These are phyloP conservation scores for Pollenia griseotomentosa DNA, from an alignment of 2,888 invertebrate species.

Conservation along the genomic window DNA sequence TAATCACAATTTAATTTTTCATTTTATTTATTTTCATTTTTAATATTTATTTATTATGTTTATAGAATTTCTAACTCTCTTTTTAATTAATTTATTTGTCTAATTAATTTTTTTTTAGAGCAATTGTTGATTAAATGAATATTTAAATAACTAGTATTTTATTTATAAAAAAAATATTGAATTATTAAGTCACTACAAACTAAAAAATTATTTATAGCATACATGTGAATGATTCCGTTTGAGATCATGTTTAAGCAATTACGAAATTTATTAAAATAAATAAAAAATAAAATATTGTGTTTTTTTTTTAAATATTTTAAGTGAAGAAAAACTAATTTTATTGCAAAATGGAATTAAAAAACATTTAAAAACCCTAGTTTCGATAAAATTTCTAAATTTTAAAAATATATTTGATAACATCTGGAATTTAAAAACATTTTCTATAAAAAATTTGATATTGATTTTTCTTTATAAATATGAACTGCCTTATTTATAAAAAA, in stretches of 20 bases:
- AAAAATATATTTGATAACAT: too few species aligned
- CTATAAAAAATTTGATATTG: too few species aligned
- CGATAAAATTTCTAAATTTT: too few species aligned
- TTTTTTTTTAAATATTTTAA: background rate
- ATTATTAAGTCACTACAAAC: slow-evolving; percentile 39
- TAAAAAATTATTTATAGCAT: background rate
- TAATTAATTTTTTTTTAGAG: slow-evolving; percentile 29
- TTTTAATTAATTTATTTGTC: slow-evolving; percentile 40
- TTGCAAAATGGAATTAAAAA: too few species aligned
- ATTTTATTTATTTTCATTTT: too few species aligned
- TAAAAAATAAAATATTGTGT: background rate
- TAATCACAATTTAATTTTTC: too few species aligned
- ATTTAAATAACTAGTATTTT: background rate
- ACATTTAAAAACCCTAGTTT: too few species aligned
- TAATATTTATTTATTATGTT: too few species aligned
- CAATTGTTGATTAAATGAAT: slow-evolving; percentile 43
- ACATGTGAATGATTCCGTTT: background rate
- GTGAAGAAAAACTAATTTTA: too few species aligned
- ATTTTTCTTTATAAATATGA: too few species aligned
- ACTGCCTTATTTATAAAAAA: too few species aligned
- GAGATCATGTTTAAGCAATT: background rate
- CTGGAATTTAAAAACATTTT: too few species aligned
- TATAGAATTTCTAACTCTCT: background rate
- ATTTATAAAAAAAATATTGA: background rate
- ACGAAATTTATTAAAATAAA: slow-evolving; percentile 32